Evolutionary conservation across 2,888 invertebrate species (phyloP).

Genomic region (Byasa hedistus): DNA sequence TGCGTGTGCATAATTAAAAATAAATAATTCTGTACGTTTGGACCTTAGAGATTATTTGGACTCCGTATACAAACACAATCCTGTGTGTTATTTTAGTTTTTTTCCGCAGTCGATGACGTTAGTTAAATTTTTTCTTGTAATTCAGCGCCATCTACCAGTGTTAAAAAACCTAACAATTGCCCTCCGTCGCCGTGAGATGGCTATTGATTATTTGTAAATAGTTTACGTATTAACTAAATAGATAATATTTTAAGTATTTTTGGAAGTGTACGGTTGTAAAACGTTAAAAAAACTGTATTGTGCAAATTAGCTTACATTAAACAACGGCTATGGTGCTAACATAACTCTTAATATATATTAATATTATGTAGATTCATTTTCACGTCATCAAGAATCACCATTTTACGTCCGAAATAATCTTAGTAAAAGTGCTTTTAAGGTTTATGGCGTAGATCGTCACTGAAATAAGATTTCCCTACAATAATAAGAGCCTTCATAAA

Average conservation of each 20-base stretch:
- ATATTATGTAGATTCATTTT: conserved; percentile 19
- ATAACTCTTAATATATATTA: conserved; percentile 10
- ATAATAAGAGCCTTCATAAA: conserved; percentile 40
- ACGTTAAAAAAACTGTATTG: neutral
- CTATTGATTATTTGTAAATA: conserved; percentile 29
- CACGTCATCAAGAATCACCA: conserved; percentile 29
- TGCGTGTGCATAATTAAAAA: too few species aligned
- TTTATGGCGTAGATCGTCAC: conserved; percentile 27
- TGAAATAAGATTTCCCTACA: conserved; percentile 32
- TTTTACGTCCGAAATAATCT: conserved; percentile 27
- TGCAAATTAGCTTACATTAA: neutral
- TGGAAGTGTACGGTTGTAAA: too few species aligned
- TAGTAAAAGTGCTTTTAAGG: conserved; percentile 21
- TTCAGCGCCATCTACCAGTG: conserved; percentile 53
- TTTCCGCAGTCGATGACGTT: neutral
- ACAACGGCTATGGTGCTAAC: neutral
- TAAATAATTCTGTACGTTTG: too few species aligned
- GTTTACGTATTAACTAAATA: too few species aligned
- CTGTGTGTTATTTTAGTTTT: too few species aligned
- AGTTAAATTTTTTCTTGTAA: neutral
- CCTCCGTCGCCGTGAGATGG: conserved; percentile 47
- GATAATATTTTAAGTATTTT: too few species aligned
- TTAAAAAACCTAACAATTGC: conserved; percentile 37
- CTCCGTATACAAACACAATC: too few species aligned
- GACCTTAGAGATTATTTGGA: too few species aligned